Percentiles rank a stretch among this genome's conserved stretches.
These are phyloP conservation scores for Takifugu ocellatus DNA, from an alignment of 2,797 vertebrate genomes.

Conservation along the genomic window DNA sequence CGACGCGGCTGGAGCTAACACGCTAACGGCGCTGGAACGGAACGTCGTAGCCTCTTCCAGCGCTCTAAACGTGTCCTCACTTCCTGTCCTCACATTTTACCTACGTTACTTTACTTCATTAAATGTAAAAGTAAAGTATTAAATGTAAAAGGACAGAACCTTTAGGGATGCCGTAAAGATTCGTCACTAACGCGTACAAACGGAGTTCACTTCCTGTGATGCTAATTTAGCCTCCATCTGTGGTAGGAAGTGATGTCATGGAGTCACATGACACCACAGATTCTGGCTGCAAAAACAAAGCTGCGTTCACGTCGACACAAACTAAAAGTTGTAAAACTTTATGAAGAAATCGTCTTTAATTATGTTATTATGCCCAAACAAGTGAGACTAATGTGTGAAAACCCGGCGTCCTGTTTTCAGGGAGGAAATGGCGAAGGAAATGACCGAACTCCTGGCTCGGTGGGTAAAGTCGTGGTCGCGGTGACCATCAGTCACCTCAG, in stretches of 20 bases:
- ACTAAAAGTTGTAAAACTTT: too few relatives aligned
- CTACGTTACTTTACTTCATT: too few relatives aligned
- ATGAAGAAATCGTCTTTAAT: background rate
- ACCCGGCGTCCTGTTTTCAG: constrained; percentile 78
- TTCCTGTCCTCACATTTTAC: too few relatives aligned
- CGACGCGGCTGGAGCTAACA: background rate
- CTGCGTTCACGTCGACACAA: too few relatives aligned
- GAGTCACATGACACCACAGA: background rate
- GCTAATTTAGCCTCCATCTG: too few relatives aligned
- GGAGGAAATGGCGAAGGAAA: constrained; percentile 96
- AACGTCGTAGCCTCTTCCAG: too few relatives aligned
- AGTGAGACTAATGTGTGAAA: background rate
- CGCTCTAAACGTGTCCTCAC: too few relatives aligned
- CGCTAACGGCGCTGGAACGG: background rate
- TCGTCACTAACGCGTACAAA: too few relatives aligned
- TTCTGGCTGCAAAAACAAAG: too few relatives aligned
- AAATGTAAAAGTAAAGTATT: too few relatives aligned
- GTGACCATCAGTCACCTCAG: background rate
- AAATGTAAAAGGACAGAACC: background rate
- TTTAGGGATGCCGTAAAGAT: background rate
- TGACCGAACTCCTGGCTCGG: constrained; percentile 89
- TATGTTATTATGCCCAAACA: background rate
- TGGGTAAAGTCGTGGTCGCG: constrained; percentile 72
- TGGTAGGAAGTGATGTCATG: background rate
- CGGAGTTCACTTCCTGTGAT: too few relatives aligned